Evolutionary conservation across 2,888 invertebrate genomes (phyloP).

Genomic region (Lepidocyrtinus sp.): DNA sequence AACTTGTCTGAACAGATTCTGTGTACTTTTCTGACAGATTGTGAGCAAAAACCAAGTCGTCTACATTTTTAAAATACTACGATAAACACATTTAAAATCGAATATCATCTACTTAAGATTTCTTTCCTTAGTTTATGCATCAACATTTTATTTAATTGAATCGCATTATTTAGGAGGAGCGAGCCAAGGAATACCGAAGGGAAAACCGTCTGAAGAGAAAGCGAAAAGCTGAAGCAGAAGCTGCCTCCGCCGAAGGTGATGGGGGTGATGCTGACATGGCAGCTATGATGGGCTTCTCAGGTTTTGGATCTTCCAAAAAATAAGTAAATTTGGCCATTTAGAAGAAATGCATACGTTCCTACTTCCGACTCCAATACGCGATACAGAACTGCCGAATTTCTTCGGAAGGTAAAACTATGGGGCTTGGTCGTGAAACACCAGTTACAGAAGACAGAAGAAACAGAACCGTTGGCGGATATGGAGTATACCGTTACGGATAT

Average conservation of each 20-base stretch:
- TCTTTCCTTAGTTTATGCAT: not conserved
- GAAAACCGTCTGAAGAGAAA: conserved; percentile 93
- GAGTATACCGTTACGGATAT: too few species aligned
- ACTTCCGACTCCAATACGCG: not conserved
- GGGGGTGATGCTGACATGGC: conserved; percentile 80
- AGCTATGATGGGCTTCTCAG: conserved; percentile 95
- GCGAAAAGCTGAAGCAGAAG: conserved; percentile 82
- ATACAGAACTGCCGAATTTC: not conserved
- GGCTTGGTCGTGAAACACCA: too few species aligned
- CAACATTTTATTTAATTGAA: not conserved
- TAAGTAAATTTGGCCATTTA: conserved; percentile 73
- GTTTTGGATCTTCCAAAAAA: conserved; percentile 88
- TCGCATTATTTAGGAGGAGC: conserved; percentile 81
- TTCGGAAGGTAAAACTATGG: too few species aligned
- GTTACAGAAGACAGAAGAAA: too few species aligned
- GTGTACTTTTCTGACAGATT: too few species aligned
- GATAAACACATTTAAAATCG: not conserved
- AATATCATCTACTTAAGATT: not conserved
- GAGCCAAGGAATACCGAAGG: conserved; percentile 88
- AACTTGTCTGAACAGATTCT: too few species aligned
- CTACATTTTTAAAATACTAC: too few species aligned
- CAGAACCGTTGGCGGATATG: too few species aligned
- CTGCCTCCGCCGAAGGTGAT: conserved; percentile 74
- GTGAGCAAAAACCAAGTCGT: too few species aligned
- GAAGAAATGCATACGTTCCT: not conserved